phyloP scores from a whole-genome alignment of 2,113 vertebrate species.

The Neodon shergylaensis region DNA sequence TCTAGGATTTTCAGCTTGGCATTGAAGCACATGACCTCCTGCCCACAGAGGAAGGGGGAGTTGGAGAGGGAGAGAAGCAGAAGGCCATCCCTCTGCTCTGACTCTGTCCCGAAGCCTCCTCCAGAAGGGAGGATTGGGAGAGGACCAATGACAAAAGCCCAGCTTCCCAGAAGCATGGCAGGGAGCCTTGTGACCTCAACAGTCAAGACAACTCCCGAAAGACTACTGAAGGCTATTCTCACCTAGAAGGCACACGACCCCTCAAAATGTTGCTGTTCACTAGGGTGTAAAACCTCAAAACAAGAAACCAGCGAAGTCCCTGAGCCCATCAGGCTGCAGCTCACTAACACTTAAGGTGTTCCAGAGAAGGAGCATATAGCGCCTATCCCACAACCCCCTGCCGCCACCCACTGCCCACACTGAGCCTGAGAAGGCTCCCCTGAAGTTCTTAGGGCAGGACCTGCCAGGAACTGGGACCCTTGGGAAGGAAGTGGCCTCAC shows the following conservation, averaged over 20 bases:
- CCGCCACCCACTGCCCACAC: accelerated
- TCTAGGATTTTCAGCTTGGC: slow-evolving; percentile 94
- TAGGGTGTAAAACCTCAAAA: neutral
- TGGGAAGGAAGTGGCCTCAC: slow-evolving; percentile 81
- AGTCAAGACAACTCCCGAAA: accelerated
- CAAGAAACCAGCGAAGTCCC: neutral
- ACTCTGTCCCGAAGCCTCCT: neutral
- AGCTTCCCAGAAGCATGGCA: neutral
- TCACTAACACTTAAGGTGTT: accelerated
- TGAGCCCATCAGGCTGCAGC: too few species aligned
- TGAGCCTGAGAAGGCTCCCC: accelerated
- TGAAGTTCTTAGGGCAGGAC: neutral
- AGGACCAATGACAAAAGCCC: neutral
- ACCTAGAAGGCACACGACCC: neutral
- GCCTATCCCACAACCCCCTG: neutral
- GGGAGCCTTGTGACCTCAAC: accelerated
- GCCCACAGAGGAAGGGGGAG: neutral
- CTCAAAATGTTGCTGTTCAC: neutral
- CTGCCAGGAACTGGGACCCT: accelerated
- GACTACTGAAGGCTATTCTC: accelerated
- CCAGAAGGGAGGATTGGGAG: neutral
- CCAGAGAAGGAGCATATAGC: accelerated
- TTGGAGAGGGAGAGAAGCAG: neutral
- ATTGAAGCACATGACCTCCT: slow-evolving; percentile 92
- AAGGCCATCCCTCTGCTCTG: neutral